A percentile compares a stretch with the other conserved stretches of the same genome.
Conservation (phyloP, 2,797 vertebrate genomes). For the Chiroxiphia lanceolata region DNA sequence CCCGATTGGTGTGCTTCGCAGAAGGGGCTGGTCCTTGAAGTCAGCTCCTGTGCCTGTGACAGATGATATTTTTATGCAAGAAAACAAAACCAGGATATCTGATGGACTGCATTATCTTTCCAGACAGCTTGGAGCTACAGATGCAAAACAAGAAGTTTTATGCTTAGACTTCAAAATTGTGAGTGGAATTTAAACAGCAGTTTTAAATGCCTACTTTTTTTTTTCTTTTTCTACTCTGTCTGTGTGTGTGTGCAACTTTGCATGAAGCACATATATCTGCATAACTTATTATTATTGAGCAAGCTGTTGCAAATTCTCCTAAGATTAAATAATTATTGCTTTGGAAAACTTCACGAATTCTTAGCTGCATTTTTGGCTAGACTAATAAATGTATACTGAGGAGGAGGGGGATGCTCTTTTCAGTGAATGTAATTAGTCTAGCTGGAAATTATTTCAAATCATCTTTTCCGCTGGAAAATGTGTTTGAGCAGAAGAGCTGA, state of each 20-base stretch:
- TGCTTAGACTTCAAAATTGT: conserved; percentile 62
- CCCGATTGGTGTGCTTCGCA: conserved; percentile 54
- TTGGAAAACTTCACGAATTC: conserved; percentile 18
- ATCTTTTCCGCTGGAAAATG: conserved; percentile 36
- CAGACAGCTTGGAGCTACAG: conserved; percentile 58
- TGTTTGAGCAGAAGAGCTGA: neutral
- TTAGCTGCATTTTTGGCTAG: neutral
- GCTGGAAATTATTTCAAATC: conserved; percentile 24
- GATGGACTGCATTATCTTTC: conserved; percentile 63
- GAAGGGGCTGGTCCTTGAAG: conserved; percentile 64
- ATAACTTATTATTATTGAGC: conserved; percentile 29
- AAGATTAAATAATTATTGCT: conserved; percentile 10
- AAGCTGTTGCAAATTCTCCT: neutral
- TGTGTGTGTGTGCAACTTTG: conserved; percentile 19
- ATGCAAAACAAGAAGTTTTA: conserved; percentile 64
- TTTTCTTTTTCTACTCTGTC: neutral
- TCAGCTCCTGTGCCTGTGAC: conserved; percentile 64
- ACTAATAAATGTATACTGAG: neutral
- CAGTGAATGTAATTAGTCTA: neutral
- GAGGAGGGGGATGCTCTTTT: conserved; percentile 12
- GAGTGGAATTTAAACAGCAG: conserved; percentile 54
- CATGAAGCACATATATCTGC: neutral
- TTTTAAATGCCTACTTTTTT: neutral
- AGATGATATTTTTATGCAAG: conserved; percentile 71
- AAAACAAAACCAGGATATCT: conserved; percentile 69